phyloP scores from a whole-genome alignment of 2,113 vertebrate species.

The Fulmarus glacialis region DNA sequence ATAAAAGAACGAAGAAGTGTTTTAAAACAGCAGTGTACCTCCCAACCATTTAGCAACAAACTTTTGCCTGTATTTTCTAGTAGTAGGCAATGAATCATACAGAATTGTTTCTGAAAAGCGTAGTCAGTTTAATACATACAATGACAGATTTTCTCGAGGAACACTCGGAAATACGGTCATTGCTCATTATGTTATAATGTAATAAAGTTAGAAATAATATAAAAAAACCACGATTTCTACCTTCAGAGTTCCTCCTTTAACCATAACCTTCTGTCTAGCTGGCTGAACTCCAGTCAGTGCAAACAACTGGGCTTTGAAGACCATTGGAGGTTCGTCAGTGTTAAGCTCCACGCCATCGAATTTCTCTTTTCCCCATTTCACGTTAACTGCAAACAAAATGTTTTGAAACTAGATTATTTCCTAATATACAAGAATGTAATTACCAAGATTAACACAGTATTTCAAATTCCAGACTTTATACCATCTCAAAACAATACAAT shows the following conservation, averaged over 20 bases:
- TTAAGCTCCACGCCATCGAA: slow-evolving; percentile 96
- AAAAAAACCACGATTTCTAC: slow-evolving; percentile 59
- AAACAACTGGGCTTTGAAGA: slow-evolving; percentile 98
- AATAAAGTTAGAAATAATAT: not conserved
- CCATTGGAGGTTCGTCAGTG: slow-evolving; percentile 97
- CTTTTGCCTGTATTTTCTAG: not conserved
- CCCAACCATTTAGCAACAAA: not conserved
- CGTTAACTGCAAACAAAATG: slow-evolving; percentile 84
- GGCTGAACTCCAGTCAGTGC: slow-evolving; percentile 96
- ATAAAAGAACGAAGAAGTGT: not conserved
- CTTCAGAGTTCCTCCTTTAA: slow-evolving; percentile 98
- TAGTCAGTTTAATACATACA: not conserved
- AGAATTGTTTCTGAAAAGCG: not conserved
- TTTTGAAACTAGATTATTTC: slow-evolving; percentile 18
- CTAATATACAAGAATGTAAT: not conserved
- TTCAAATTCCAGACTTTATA: not conserved
- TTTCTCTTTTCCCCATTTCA: slow-evolving; percentile 99
- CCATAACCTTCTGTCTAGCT: slow-evolving; percentile 98
- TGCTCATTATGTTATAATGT: not conserved
- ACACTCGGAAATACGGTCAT: rapidly evolving
- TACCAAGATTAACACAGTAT: not conserved
- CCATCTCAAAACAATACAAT: not conserved
- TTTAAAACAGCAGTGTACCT: not conserved
- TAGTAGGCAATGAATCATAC: not conserved
- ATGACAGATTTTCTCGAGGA: not conserved